Percentiles rank a stretch among this genome's conserved stretches.
These are phyloP conservation scores for Oryzias javanicus DNA, from an alignment of 2,113 vertebrate species.

Conservation along the genomic window DNA sequence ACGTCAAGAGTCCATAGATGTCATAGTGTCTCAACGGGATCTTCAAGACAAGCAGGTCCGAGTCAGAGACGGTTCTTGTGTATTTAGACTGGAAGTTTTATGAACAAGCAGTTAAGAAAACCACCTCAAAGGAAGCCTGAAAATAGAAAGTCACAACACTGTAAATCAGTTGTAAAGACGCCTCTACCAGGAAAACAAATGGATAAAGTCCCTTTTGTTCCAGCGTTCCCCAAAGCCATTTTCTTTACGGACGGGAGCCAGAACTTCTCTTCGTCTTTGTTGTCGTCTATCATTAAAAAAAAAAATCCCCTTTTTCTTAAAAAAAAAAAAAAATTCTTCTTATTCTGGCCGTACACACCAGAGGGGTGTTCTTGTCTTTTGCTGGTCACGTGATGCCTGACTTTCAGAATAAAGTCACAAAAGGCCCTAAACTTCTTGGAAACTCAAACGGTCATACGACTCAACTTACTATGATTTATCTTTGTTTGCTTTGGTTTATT, in stretches of 20 bases:
- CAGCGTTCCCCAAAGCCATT: too few species aligned
- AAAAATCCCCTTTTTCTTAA: background rate
- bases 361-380: background rate
- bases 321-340: too few species aligned
- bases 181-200: background rate
- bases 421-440: too few species aligned
- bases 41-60: conserved; percentile 8
- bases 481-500: too few species aligned
- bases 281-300: background rate
- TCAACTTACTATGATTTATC: too few species aligned
- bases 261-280: too few species aligned
- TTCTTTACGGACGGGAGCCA: too few species aligned
- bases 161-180: background rate
- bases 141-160: background rate
- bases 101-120: background rate
- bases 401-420: too few species aligned
- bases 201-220: too few species aligned
- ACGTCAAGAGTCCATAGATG: conserved; percentile 43
- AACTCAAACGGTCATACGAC: too few species aligned
- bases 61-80: background rate
- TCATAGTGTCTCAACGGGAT: background rate
- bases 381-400: too few species aligned
- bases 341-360: background rate
- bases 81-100: background rate
- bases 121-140: background rate